Percentiles rank a stretch among this genome's conserved stretches.
Evolutionary conservation across 2,888 invertebrate genomes (phyloP).

Genomic region (Hermaeophaga mercurialis): DNA sequence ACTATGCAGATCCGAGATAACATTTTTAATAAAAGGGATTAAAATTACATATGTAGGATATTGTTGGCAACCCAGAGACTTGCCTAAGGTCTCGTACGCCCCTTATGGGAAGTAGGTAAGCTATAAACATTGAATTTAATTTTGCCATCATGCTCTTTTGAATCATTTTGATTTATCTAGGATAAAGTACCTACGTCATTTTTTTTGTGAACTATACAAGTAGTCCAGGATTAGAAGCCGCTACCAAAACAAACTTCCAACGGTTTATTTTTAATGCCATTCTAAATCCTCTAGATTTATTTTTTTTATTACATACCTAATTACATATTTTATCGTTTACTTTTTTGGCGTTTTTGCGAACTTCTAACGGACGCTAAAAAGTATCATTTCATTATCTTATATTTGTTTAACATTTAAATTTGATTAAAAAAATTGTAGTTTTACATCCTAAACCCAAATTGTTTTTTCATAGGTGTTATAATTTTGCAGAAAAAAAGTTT

Average conservation of each 20-base stretch:
- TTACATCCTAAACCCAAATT: too few species aligned
- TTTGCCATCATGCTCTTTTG: conserved; percentile 46
- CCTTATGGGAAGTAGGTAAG: conserved; percentile 50
- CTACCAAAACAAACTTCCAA: conserved; percentile 38
- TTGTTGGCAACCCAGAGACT: conserved; percentile 49
- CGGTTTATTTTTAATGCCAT: conserved; percentile 27
- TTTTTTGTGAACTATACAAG: conserved; percentile 33
- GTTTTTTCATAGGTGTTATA: too few species aligned
- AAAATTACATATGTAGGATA: conserved; percentile 57
- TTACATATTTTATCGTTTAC: too few species aligned
- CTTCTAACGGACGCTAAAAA: too few species aligned
- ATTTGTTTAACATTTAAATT: too few species aligned
- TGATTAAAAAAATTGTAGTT: too few species aligned
- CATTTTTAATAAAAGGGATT: conserved; percentile 57
- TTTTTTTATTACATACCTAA: too few species aligned
- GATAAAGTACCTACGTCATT: conserved; percentile 38
- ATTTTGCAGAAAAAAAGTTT: too few species aligned
- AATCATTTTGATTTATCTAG: conserved; percentile 48
- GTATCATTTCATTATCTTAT: too few species aligned
- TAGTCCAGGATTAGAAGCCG: conserved; percentile 35
- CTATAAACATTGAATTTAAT: conserved; percentile 46
- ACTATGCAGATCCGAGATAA: conserved; percentile 56
- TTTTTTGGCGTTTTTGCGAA: too few species aligned
- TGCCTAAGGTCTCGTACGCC: conserved; percentile 48
- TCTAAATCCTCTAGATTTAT: conserved; percentile 5